Conservation (phyloP, 2,888 invertebrate genomes). For the Agrochola lychnidis region DNA sequence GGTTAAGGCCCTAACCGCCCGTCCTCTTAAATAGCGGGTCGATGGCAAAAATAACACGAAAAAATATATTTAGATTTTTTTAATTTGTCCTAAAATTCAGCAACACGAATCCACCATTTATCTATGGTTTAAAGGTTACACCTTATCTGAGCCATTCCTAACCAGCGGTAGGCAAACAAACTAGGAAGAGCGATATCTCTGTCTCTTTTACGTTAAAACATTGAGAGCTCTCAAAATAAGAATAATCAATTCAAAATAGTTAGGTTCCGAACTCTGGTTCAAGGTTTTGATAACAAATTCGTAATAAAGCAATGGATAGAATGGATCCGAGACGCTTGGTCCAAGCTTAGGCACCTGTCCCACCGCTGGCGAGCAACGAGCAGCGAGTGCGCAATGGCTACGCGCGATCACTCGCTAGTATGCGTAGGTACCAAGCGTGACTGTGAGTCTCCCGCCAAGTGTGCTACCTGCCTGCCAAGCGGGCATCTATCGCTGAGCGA, state of each 20-base stretch:
- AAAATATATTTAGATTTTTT: no score
- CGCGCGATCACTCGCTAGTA: not conserved
- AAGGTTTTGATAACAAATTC: not conserved
- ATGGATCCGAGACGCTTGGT: not conserved
- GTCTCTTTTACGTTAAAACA: not conserved
- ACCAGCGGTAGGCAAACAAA: not conserved
- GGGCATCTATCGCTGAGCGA: no score
- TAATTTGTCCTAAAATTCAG: no score
- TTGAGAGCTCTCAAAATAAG: not conserved
- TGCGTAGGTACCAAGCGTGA: no score
- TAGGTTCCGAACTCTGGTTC: not conserved
- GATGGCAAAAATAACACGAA: no score
- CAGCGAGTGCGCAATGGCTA: not conserved
- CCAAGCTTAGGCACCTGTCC: not conserved
- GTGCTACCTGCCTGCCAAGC: no score
- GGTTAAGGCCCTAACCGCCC: no score
- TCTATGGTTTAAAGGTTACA: not conserved
- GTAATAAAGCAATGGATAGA: not conserved
- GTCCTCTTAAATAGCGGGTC: no score
- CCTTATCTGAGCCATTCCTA: not conserved
- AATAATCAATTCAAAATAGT: not conserved
- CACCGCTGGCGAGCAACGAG: not conserved
- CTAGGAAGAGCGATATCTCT: not conserved
- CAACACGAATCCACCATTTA: no score
- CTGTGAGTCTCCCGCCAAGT: no score